phyloP scores from a whole-genome alignment of 2,797 vertebrate genomes.

The Sylvilagus floridanus region DNA sequence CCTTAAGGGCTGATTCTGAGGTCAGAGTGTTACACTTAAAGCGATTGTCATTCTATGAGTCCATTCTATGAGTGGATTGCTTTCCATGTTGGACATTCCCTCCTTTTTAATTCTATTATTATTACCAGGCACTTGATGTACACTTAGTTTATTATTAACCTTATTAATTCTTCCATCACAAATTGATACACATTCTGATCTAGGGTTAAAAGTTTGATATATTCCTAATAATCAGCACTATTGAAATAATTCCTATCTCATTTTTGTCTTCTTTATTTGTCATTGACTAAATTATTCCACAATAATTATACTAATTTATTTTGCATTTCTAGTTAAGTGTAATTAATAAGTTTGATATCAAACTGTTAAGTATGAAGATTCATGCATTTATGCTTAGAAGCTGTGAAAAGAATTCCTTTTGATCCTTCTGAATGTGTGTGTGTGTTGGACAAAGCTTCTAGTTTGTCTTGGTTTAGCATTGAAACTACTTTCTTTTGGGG shows the following conservation, averaged over 20 bases:
- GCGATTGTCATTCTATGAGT: no score
- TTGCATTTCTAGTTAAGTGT: neutral
- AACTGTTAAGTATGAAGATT: neutral
- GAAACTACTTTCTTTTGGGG: neutral
- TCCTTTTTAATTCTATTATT: no score
- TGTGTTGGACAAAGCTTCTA: neutral
- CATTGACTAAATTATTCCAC: neutral
- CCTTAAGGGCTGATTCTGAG: no score
- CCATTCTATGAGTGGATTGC: no score
- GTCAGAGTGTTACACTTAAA: no score
- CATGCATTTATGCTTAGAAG: neutral
- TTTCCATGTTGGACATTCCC: no score
- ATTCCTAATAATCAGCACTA: neutral
- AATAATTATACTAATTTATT: neutral
- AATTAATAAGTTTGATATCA: neutral
- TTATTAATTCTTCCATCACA: neutral
- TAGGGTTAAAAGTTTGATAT: constrained; percentile 2
- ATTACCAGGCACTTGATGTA: no score
- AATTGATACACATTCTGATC: neutral
- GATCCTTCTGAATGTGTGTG: neutral
- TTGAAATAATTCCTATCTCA: neutral
- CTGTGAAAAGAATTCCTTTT: neutral
- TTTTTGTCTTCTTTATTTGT: neutral
- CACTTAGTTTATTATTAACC: neutral
- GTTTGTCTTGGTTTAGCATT: neutral